These are phyloP conservation scores for Paelopatides confundens DNA, from an alignment of 53 echinoderm and acorn worm species.

Conservation along the genomic window DNA sequence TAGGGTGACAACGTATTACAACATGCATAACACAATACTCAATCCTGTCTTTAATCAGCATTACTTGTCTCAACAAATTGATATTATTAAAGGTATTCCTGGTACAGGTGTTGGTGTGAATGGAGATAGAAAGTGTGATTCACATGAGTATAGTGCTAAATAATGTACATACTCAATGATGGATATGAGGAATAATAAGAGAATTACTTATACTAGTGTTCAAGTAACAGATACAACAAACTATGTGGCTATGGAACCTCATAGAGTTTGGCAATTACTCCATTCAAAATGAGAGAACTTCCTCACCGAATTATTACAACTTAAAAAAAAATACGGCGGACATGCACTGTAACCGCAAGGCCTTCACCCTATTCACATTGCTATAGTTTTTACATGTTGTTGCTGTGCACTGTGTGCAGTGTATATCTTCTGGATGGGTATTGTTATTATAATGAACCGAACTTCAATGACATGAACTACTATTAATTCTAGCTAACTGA, in stretches of 20 bases:
- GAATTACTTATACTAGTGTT: background rate
- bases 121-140: constrained; percentile 60
- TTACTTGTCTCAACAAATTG: background rate
- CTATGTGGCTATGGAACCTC: constrained; percentile 48
- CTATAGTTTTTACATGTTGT: no score
- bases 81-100: background rate
- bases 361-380: no score
- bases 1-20: background rate
- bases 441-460: no score
- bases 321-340: no score
- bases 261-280: no score
- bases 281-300: no score
- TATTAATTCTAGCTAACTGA: no score
- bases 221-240: constrained; percentile 37
- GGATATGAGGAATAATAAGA: constrained; percentile 12
- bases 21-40: background rate
- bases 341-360: no score
- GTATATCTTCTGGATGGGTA: no score
- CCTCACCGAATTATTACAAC: no score
- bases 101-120: background rate
- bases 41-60: constrained; percentile 32
- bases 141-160: constrained; percentile 44
- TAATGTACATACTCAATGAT: constrained; percentile 61
- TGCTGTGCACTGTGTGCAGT: no score
- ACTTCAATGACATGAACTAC: no score